Evolutionary conservation across 1,140 invertebrate species (phyloP).

Genomic region (Aporrectodea caliginosa): DNA sequence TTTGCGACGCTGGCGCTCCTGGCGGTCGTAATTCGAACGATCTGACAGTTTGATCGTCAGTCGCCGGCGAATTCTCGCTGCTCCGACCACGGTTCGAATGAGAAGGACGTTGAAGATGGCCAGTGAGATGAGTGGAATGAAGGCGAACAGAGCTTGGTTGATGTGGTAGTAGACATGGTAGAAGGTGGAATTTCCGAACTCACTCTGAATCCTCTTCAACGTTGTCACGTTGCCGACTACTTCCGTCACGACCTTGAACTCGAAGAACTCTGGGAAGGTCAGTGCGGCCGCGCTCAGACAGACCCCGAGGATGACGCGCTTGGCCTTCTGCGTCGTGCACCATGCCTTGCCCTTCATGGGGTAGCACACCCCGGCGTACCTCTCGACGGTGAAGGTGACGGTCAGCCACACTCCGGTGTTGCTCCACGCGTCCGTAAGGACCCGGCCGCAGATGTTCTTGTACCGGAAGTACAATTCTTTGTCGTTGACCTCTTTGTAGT

Average conservation of each 20-base stretch:
- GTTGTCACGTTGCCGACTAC: not conserved
- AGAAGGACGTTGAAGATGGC: constrained; percentile 65
- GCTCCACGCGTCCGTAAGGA: constrained; percentile 64
- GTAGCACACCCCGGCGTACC: constrained; percentile 73
- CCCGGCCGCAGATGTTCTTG: constrained; percentile 57
- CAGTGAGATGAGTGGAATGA: constrained; percentile 67
- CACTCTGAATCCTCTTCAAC: constrained; percentile 26
- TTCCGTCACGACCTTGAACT: constrained; percentile 41
- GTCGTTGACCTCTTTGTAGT: constrained; percentile 54
- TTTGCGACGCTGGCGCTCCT: not conserved
- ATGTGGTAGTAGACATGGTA: constrained; percentile 63
- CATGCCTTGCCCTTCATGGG: constrained; percentile 70
- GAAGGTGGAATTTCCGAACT: constrained; percentile 55
- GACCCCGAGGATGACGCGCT: constrained; percentile 61
- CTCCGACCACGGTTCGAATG: constrained; percentile 27
- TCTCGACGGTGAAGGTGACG: constrained; percentile 72
- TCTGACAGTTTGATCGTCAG: constrained; percentile 56
- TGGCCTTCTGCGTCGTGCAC: constrained; percentile 62
- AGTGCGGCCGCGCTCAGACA: constrained; percentile 62
- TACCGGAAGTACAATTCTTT: not conserved
- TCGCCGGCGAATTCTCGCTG: constrained; percentile 1
- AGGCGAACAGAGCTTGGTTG: constrained; percentile 64
- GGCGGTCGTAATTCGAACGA: not conserved
- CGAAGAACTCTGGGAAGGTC: constrained; percentile 68
- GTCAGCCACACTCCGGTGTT: constrained; percentile 72